phyloP scores from a whole-genome alignment of 2,113 vertebrate genomes.

The Athene cunicularia region DNA sequence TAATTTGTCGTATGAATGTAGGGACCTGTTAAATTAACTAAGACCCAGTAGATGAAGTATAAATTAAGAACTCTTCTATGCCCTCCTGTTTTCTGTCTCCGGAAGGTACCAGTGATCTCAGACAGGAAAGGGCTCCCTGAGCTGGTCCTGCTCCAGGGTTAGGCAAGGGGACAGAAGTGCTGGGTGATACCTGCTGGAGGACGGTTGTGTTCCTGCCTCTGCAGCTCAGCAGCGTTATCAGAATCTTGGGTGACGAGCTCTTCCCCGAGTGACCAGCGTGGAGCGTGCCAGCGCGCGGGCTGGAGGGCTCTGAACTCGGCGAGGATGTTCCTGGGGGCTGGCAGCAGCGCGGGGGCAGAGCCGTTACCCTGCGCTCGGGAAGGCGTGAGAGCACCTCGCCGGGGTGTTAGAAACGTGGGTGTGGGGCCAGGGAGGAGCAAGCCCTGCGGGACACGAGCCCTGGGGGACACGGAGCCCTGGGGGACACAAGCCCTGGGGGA shows the following conservation, averaged over 20 bases:
- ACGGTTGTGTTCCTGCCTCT: neutral
- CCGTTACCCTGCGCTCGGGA: neutral
- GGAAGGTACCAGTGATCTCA: neutral
- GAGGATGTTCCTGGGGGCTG: neutral
- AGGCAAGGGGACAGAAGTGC: neutral
- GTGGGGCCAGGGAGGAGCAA: rapidly evolving
- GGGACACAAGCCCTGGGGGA: neutral
- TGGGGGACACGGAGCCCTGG: neutral
- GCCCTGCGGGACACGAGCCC: too few species aligned
- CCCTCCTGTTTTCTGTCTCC: neutral
- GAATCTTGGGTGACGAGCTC: neutral
- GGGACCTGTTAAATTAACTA: conserved; percentile 37
- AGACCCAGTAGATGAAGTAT: neutral
- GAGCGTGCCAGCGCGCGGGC: neutral
- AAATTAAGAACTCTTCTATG: neutral
- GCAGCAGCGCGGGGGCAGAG: neutral
- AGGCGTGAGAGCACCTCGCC: rapidly evolving
- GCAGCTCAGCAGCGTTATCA: neutral
- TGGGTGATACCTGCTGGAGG: neutral
- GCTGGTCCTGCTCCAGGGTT: neutral
- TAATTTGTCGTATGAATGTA: neutral
- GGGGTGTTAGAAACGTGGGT: rapidly evolving
- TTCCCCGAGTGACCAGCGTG: rapidly evolving
- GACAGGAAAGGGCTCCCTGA: neutral
- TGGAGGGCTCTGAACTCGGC: neutral